Base-by-base conservation (phyloP, 2,797 vertebrate species). In the Protosalanx chinensis region DNA sequence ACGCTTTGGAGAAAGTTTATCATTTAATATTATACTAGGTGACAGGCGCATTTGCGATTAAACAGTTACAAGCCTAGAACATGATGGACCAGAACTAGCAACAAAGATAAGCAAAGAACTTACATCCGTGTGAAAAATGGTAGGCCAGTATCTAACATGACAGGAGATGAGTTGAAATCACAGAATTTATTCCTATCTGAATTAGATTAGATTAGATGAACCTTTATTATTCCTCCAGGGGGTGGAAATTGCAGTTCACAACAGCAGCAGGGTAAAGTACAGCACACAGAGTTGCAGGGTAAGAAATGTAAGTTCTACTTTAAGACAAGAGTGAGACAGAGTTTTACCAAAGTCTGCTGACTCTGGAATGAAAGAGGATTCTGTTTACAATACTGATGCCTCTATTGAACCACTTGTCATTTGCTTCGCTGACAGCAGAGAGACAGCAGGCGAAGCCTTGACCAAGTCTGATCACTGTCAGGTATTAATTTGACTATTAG, bases 401-500 rank as follows among this genome's bases (percentile, higher is more conserved):
- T 72, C 20, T 61, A 20, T 80, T 64, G 70, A 64, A 30, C 64
- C 49, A 7, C 53, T 41, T 63, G 37, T 75, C 72, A 70, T 72
- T 63, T 51, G 32, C 69, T 64, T 32, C 37, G 27, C 60, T 71
- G 18, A 29, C 61, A 72, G 71, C 67, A 64, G 64, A 60, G 27
- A 70, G 75, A 78, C 75, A 72, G 64, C 63, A 71, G 64, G 64
- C 56, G 13, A 46, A 12, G 41, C 41, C 41, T 46, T 46, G 41
- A 46, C 41, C 41, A 46, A 46, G 41, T 59, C 57, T 23, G 18
- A 68, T 35, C 57, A 10, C 27, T 68, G 37, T 81, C 75, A 72
- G 72, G 72, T 75, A 77, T 79, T 76, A 65, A 61, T 59, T 70
- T 53, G 41, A 32, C 66, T 60, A 7, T 69, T 41, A 76, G 70